Conservation (phyloP, 2,888 invertebrate species). For the Neria commutata region DNA sequence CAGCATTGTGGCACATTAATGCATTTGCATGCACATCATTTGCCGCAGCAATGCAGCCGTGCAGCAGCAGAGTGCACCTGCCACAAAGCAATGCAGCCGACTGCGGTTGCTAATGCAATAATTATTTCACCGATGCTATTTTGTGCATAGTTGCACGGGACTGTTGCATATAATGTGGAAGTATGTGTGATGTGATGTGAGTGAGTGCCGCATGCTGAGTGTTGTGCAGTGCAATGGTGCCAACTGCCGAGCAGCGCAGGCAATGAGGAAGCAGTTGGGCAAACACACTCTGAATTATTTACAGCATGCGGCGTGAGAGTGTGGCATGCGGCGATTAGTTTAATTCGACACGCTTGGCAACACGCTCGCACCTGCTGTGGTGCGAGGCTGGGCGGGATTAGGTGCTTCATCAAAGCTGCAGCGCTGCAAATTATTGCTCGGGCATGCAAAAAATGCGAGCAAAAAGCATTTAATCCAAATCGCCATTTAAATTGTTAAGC, state of each 20-base stretch:
- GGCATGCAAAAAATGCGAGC: background rate
- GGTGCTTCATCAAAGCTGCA: too few species aligned
- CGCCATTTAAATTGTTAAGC: background rate
- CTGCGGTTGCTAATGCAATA: slow-evolving; percentile 18
- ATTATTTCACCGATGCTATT: slow-evolving; percentile 17
- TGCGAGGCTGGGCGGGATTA: too few species aligned
- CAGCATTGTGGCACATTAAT: slow-evolving; percentile 23
- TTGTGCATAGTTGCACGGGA: background rate
- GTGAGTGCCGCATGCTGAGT: background rate
- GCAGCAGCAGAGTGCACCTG: background rate
- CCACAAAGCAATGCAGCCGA: background rate
- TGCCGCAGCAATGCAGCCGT: slow-evolving; percentile 9
- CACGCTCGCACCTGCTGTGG: too few species aligned
- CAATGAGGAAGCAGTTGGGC: background rate
- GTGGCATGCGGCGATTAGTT: slow-evolving; percentile 26
- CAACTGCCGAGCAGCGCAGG: background rate
- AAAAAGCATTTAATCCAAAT: background rate
- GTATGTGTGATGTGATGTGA: background rate
- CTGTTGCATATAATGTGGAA: background rate
- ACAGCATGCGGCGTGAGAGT: slow-evolving; percentile 9
- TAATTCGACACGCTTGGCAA: slow-evolving; percentile 24
- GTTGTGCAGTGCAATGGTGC: background rate
- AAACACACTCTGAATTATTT: slow-evolving; percentile 13
- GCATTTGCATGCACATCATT: slow-evolving; percentile 26
- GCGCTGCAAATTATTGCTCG: background rate